Base-by-base conservation (phyloP, 2,797 vertebrate species). In the Pyrocephalus nanus region DNA sequence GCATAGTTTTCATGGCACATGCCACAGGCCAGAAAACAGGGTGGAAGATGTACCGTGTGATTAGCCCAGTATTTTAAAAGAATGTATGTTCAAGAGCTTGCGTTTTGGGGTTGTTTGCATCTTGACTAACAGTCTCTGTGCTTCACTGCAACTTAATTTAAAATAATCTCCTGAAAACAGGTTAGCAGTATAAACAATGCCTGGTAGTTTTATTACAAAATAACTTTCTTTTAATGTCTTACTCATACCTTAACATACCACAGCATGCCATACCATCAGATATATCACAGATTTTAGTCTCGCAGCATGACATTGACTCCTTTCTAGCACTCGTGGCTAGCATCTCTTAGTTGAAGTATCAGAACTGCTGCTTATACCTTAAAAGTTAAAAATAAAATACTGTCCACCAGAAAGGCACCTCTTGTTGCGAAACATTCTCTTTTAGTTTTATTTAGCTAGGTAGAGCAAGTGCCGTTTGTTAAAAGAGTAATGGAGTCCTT, bases 401-500 rank as follows among this genome's bases (percentile, higher is more conserved):
- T 85, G 66, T 71, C 77, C 53, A 40, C 70, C 88, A 78, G 85
- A 85, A 95, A 73, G 86, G 43, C 62, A 58, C 8, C 4, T 64
- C 54, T 20, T 91, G 38, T 91, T 93, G 72, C 79, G 93, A 92
- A 96, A 82, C 50, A 32, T 34, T 61, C 21, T 32, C 54, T 58
- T 82, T 90, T 77, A 88, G 38, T 83, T 93, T 76, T 90, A 83
- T 34, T 91, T 90, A 96, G 54, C 40, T 86, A 58, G 30, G 67
- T 78, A 95, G 90, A 86, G 81, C 70, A 90, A 95, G 80, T 60
- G 12, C 50, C 88, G 62, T 88, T 97, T 96, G 48, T 96, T 87
- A 95, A 91, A 95, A 96, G 45, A 89, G 34, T 74, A 75, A n/a
- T 64, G 75, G 66, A 90, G 93, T 92, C 64, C 78, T 97, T 97